Evolutionary conservation across 2,888 invertebrate species (phyloP).

Genomic region (Enchytraeus crypticus): DNA sequence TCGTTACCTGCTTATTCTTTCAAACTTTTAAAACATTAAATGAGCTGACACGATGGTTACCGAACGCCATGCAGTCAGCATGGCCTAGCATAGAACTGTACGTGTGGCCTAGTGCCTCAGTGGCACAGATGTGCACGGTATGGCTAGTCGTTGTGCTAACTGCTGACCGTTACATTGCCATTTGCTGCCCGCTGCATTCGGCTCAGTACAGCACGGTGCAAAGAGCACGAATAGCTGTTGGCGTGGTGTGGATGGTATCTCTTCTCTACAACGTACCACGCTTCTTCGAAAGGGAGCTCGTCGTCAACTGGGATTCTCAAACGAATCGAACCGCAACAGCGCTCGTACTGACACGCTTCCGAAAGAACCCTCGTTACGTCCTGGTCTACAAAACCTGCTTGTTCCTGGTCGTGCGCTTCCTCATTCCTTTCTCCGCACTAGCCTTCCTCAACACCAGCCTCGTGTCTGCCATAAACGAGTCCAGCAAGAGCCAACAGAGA

Average conservation of each 20-base stretch:
- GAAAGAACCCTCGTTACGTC: constrained; percentile 18
- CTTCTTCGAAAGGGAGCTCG: constrained; percentile 21
- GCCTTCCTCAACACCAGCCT: constrained; percentile 25
- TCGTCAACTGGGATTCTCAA: not conserved
- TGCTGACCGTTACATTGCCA: constrained; percentile 26
- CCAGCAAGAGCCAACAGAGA: not conserved
- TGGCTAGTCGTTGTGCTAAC: constrained; percentile 28
- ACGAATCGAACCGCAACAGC: constrained; percentile 8
- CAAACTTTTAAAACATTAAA: constrained; percentile 23
- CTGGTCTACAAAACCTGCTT: constrained; percentile 23
- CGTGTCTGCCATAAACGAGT: constrained; percentile 22
- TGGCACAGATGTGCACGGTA: constrained; percentile 26
- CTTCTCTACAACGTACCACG: constrained; percentile 26
- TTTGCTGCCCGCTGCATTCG: constrained; percentile 24
- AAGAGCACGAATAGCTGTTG: constrained; percentile 16
- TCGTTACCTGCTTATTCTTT: constrained; percentile 24
- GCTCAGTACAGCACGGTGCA: constrained; percentile 22
- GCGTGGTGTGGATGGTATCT: constrained; percentile 18
- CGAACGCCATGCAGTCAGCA: constrained; percentile 5
- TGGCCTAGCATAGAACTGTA: constrained; percentile 25
- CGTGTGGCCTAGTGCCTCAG: constrained; percentile 25
- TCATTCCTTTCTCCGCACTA: constrained; percentile 20
- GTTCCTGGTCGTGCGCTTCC: constrained; percentile 23
- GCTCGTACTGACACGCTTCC: constrained; percentile 8
- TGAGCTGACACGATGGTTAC: constrained; percentile 14